Percentiles rank a stretch among this genome's conserved stretches.
Evolutionary conservation across 2,888 invertebrate species (phyloP).

Genomic region (Chaetogeoica ovagalla): DNA sequence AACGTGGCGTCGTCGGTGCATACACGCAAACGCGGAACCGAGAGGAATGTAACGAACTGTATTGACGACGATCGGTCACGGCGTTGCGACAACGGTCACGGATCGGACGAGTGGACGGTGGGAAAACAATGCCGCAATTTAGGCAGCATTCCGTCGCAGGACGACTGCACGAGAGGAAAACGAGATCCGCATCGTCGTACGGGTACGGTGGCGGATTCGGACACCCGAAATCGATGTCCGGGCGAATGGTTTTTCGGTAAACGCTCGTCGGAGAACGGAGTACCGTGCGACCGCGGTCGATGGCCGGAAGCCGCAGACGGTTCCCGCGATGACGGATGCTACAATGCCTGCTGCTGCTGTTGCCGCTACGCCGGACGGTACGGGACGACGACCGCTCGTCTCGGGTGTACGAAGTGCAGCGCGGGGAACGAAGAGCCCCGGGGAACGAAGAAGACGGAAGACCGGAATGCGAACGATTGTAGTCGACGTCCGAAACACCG

Average conservation of each 20-base stretch:
- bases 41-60: background rate
- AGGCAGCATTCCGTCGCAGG: background rate
- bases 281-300: too few relatives aligned
- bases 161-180: conserved; percentile 6
- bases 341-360: too few relatives aligned
- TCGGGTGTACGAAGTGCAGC: background rate
- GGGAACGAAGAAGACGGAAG: background rate
- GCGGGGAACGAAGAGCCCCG: background rate
- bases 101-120: background rate
- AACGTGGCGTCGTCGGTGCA: background rate
- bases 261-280: too few relatives aligned
- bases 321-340: too few relatives aligned
- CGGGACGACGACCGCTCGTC: background rate
- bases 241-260: too few relatives aligned
- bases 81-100: too few relatives aligned
- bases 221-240: too few relatives aligned
- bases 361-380: background rate
- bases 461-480: background rate
- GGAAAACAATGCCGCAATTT: background rate
- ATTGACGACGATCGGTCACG: too few relatives aligned
- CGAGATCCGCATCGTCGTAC: background rate
- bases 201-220: too few relatives aligned
- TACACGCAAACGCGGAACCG: background rate
- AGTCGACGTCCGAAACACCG: background rate
- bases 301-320: too few relatives aligned